Base-by-base conservation (phyloP, 2,888 invertebrate genomes). In the Papilio protenor region DNA sequence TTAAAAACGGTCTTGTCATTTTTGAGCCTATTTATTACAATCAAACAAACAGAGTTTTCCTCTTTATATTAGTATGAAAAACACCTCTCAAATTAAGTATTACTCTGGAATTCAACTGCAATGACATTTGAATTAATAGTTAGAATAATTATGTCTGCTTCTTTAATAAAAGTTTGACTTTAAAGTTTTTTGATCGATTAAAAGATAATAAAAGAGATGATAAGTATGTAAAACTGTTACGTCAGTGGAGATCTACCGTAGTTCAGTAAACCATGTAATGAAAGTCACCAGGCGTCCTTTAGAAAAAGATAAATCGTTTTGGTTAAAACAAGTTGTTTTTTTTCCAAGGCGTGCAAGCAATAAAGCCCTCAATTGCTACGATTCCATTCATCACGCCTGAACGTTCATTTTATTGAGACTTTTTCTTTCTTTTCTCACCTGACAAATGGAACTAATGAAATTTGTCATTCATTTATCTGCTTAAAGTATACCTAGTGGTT, bases 341-440 rank as follows among this genome's bases (percentile, higher is more conserved):
- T 64, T 64, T 66, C 59, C 33, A 45, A 77, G 69, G 45, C 40
- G 23, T 69, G 69, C 73, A 14, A 18, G 77, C 47, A 69, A 77
- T 69, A 66, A 73, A 57, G 47, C 57, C 73, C 73, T 73, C 66
- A 23, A 55, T 49, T 73, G 55, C 66, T 27, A 69, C 66, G 69
- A 69, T 73, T 73, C 69, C 73, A 77, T 77, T 59, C 77, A 69
- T 77, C 77, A 77, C 77, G 77, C 47, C 69, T n/a, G 27, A 69
- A 40, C 57, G 66, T 73, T 77, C 77, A 69, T 69, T 77, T 73
- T 77, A 77, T 77, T 77, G 57, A 69, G 45, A 66, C 69, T 57
- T 73, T 73, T 77, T 57, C 64, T 49, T 64, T 27, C 18, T 71
- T 57, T 73, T 64, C 33, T 77, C 52, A 59, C 40, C 69, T 73